Percentiles rank a stretch among this genome's conserved stretches.
These are phyloP conservation scores for Oreochromis spilurus DNA, from an alignment of 2,113 vertebrate genomes.

Conservation along the genomic window DNA sequence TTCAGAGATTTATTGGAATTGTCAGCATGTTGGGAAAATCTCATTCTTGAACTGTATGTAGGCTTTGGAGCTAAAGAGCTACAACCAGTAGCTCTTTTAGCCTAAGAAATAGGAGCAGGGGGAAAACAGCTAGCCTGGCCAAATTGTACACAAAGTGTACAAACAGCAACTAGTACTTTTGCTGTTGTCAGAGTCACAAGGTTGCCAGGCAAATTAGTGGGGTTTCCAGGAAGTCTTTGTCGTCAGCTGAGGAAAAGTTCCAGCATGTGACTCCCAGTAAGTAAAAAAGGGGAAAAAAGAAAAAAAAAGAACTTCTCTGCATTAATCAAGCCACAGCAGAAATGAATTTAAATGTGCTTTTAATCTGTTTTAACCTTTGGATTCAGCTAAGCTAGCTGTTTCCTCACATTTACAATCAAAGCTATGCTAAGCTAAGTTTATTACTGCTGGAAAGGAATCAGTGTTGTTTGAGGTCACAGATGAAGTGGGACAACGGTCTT, in stretches of 20 bases:
- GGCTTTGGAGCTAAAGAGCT: not conserved
- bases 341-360: not conserved
- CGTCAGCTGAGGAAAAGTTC: not conserved
- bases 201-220: not conserved
- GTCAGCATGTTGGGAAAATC: not conserved
- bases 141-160: not conserved
- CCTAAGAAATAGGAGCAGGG: not conserved
- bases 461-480: not conserved
- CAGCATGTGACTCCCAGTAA: not conserved
- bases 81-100: not conserved
- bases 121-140: not conserved
- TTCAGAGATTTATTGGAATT: not conserved
- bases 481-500: not conserved
- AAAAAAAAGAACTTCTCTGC: not conserved
- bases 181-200: not conserved
- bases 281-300: fast-evolving
- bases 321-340: not conserved
- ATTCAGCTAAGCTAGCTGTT: not conserved
- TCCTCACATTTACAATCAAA: not conserved
- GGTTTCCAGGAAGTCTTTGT: not conserved
- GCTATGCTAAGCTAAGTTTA: not conserved
- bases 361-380: not conserved
- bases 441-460: not conserved
- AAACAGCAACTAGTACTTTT: not conserved
- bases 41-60: not conserved